Evolutionary conservation across 2,888 invertebrate genomes (phyloP).

Genomic region (Parnassius smintheus): DNA sequence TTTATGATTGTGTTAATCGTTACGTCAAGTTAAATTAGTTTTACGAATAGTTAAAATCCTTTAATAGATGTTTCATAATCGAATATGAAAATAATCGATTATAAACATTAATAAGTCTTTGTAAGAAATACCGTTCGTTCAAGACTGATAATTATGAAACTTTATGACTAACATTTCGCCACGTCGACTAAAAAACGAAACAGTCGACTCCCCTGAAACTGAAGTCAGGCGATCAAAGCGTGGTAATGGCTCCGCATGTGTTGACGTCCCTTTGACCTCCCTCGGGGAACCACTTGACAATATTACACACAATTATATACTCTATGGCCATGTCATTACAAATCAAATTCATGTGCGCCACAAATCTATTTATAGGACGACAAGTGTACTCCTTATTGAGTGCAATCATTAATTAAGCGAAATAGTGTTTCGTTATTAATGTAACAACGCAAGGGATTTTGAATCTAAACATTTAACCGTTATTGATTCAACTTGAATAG

Average conservation of each 20-base stretch:
- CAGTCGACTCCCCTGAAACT: slow-evolving; percentile 8
- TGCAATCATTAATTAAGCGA: slow-evolving; percentile 40
- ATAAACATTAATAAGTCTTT: too few species aligned
- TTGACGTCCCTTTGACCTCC: slow-evolving; percentile 28
- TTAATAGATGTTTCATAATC: too few species aligned
- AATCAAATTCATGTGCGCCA: slow-evolving; percentile 6
- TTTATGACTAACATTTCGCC: background rate
- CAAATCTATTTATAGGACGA: slow-evolving; percentile 34
- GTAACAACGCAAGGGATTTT: slow-evolving; percentile 4
- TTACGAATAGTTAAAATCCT: too few species aligned
- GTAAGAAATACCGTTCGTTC: too few species aligned
- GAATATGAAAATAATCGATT: too few species aligned
- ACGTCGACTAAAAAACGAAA: background rate
- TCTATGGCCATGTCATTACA: background rate
- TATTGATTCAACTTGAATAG: background rate
- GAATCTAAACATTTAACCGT: background rate
- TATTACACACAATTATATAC: slow-evolving; percentile 22
- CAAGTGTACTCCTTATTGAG: slow-evolving; percentile 39
- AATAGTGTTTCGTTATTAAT: slow-evolving; percentile 34
- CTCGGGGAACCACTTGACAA: slow-evolving; percentile 33
- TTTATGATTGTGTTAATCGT: too few species aligned
- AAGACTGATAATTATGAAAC: too few species aligned
- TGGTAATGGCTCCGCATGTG: slow-evolving; percentile 20
- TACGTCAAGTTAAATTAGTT: too few species aligned
- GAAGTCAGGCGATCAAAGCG: slow-evolving; percentile 20